A percentile compares a stretch with the other conserved stretches of the same genome.
Evolutionary conservation across 2,797 vertebrate species (phyloP).

Genomic region (Cynodonichthys magdalenae): DNA sequence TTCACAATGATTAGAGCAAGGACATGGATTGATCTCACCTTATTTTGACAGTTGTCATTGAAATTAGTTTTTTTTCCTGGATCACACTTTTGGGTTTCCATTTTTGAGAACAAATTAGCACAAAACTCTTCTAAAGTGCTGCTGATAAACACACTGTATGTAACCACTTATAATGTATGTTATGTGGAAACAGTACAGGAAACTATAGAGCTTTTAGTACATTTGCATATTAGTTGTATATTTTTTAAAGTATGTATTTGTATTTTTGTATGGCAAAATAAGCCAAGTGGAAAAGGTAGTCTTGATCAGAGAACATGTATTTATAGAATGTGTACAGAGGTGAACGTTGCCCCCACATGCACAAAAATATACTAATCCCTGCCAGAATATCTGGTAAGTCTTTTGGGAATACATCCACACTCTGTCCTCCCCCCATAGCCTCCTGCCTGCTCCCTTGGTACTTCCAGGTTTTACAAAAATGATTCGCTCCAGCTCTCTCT

Average conservation of each 20-base stretch:
- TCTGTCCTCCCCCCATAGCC: constrained; percentile 50
- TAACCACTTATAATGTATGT: neutral
- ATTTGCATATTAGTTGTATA: neutral
- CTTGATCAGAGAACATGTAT: constrained; percentile 26
- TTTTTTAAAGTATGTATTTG: neutral
- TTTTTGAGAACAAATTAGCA: neutral
- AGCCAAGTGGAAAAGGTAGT: constrained; percentile 11
- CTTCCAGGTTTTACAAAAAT: constrained; percentile 58
- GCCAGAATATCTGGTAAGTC: constrained; percentile 52
- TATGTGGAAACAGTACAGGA: no score
- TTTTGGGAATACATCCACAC: constrained; percentile 52
- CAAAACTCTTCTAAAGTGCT: neutral
- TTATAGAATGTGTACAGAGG: constrained; percentile 33
- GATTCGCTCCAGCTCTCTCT: constrained; percentile 62
- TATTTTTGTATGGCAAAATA: neutral
- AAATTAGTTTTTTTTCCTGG: neutral
- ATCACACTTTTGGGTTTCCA: constrained; percentile 4
- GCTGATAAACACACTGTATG: no score
- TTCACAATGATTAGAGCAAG: no score
- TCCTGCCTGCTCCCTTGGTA: constrained; percentile 40
- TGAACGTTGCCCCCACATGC: constrained; percentile 30
- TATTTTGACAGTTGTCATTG: no score
- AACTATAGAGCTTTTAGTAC: neutral
- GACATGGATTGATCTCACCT: no score
- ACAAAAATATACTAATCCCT: constrained; percentile 50